Evolutionary conservation across 2,888 invertebrate genomes (phyloP).

Genomic region (Nematopogon swammerdamellus): DNA sequence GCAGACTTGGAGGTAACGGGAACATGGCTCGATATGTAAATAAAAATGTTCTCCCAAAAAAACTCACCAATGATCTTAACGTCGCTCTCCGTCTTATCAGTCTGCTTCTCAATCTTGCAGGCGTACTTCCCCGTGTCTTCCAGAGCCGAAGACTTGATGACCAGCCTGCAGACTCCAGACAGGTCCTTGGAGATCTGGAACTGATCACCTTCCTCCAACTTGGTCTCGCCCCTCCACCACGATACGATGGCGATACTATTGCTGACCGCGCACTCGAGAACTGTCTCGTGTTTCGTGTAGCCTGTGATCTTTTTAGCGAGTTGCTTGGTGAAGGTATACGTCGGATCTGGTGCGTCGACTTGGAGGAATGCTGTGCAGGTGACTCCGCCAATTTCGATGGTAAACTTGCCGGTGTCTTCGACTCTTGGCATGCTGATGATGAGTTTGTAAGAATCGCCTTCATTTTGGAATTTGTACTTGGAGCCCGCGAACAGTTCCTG

Average conservation of each 20-base stretch:
- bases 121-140: slow-evolving; percentile 87
- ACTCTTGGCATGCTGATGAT: slow-evolving; percentile 89
- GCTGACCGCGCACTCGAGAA: slow-evolving; percentile 91
- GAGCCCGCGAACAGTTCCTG: slow-evolving; percentile 94
- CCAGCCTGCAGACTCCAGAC: slow-evolving; percentile 84
- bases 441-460: slow-evolving; percentile 87
- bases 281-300: slow-evolving; percentile 84
- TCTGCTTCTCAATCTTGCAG: slow-evolving; percentile 86
- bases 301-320: slow-evolving; percentile 88
- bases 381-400: slow-evolving; percentile 89
- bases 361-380: slow-evolving; percentile 87
- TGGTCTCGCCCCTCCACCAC: slow-evolving; percentile 84
- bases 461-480: slow-evolving; percentile 94
- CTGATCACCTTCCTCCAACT: slow-evolving; percentile 78
- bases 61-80: slow-evolving; percentile 75
- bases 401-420: slow-evolving; percentile 96
- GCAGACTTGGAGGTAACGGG: too few relatives aligned
- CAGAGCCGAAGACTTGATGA: slow-evolving; percentile 76
- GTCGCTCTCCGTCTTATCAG: slow-evolving; percentile 80
- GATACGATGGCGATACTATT: slow-evolving; percentile 91
- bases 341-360: slow-evolving; percentile 95
- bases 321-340: slow-evolving; percentile 88
- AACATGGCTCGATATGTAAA: too few relatives aligned
- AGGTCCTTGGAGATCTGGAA: slow-evolving; percentile 91
- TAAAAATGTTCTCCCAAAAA: too few relatives aligned